phyloP scores from a whole-genome alignment of 1,140 invertebrate species.

The Pseudachorutes palmiensis region DNA sequence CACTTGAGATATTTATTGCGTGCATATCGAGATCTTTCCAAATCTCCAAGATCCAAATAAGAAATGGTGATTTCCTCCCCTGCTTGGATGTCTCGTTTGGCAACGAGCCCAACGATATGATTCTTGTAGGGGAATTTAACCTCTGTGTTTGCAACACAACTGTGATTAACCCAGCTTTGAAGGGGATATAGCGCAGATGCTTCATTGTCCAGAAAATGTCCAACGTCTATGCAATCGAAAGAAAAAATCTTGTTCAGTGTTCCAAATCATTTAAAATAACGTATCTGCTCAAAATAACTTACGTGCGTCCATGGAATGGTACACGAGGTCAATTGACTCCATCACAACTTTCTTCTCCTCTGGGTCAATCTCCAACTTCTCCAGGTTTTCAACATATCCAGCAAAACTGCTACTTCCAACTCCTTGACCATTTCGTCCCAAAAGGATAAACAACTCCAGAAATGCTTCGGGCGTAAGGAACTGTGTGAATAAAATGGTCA shows the following conservation, averaged over 20 bases:
- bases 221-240: conserved; percentile 58
- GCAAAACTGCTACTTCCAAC: conserved; percentile 82
- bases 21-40: conserved; percentile 71
- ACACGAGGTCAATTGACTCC: conserved; percentile 72
- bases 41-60: conserved; percentile 77
- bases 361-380: conserved; percentile 51
- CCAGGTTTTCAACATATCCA: conserved; percentile 71
- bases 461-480: conserved; percentile 83
- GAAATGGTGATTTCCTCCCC: conserved; percentile 86
- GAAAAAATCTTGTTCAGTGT: conserved; percentile 16
- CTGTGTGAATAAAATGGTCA: conserved; percentile 51
- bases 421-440: conserved; percentile 90
- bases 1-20: conserved; percentile 65
- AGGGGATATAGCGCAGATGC: conserved; percentile 77
- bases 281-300: conserved; percentile 25
- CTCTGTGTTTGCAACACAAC: conserved; percentile 70
- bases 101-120: conserved; percentile 65
- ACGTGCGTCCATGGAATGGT: conserved; percentile 76
- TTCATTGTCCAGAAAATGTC: conserved; percentile 84
- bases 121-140: conserved; percentile 78
- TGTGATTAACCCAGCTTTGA: conserved; percentile 86
- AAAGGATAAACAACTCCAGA: conserved; percentile 69
- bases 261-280: not conserved
- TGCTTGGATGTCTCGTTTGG: conserved; percentile 61
- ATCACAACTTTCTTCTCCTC: conserved; percentile 53